Conservation (phyloP, 2,113 vertebrate genomes). For the Aptenodytes forsteri region DNA sequence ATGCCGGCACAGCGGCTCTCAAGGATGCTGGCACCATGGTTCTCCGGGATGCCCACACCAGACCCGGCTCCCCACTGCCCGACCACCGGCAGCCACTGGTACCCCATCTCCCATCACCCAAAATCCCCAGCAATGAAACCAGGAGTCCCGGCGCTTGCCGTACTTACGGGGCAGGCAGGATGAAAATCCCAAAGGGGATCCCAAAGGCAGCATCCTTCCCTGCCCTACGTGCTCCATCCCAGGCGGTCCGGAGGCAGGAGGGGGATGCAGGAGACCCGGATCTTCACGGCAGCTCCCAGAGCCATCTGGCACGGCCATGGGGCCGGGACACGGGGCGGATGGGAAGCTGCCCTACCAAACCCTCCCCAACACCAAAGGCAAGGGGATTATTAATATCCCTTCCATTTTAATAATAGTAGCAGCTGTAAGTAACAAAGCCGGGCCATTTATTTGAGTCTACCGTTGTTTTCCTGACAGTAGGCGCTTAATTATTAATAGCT, state of each 20-base stretch:
- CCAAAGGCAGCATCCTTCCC: background rate
- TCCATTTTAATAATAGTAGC: background rate
- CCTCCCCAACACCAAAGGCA: background rate
- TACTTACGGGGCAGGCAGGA: background rate
- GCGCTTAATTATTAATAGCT: slow-evolving; percentile 45
- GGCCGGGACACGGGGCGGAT: accelerated
- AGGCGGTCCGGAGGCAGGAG: background rate
- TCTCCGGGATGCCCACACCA: background rate
- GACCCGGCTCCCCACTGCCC: background rate
- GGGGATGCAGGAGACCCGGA: background rate
- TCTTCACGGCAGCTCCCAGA: accelerated
- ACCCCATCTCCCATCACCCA: background rate
- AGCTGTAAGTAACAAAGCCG: slow-evolving; percentile 39
- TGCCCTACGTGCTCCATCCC: accelerated
- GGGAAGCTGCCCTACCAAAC: background rate
- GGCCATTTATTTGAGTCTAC: slow-evolving; percentile 10
- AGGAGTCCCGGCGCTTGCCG: accelerated
- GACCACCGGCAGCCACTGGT: background rate
- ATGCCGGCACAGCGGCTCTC: background rate
- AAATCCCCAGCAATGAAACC: background rate
- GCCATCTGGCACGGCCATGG: accelerated
- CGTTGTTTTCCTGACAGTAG: slow-evolving; percentile 39
- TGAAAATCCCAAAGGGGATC: background rate
- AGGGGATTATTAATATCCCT: background rate
- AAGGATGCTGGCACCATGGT: background rate